Conservation (phyloP, 2,888 invertebrate genomes). For the Hemithea aestivaria region DNA sequence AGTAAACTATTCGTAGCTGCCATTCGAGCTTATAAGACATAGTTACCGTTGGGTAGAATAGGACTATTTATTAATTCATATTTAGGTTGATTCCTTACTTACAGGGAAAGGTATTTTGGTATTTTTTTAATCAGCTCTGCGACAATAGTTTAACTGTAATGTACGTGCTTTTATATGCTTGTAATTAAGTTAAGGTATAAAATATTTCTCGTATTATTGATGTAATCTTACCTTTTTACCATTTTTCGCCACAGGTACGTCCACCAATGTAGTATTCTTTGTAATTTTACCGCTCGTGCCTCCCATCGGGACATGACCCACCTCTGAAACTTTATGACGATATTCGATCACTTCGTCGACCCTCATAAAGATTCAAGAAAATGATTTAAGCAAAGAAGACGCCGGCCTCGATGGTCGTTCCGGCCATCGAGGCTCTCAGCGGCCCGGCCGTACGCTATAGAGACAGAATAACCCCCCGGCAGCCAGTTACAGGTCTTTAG, state of each 20-base stretch:
- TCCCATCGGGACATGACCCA: constrained; percentile 37
- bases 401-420: constrained; percentile 43
- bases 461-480: constrained; percentile 75
- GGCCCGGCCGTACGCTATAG: constrained; percentile 65
- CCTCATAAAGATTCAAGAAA: constrained; percentile 35
- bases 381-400: constrained; percentile 36
- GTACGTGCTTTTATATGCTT: not conserved
- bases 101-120: constrained; percentile 23
- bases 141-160: constrained; percentile 4
- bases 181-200: constrained; percentile 5
- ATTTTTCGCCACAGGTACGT: constrained; percentile 66
- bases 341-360: constrained; percentile 29
- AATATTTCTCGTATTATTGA: constrained; percentile 14
- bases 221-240: constrained; percentile 37
- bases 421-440: constrained; percentile 52
- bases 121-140: constrained; percentile 12
- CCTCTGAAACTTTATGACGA: constrained; percentile 37
- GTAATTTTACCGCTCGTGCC: constrained; percentile 17
- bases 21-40: constrained; percentile 22
- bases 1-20: constrained; percentile 20
- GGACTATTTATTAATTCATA: constrained; percentile 11
- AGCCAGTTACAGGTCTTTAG: constrained; percentile 75
- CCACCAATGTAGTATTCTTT: constrained; percentile 40
- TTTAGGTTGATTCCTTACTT: constrained; percentile 15
- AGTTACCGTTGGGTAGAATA: constrained; percentile 19